Conservation (phyloP, 1,140 invertebrate genomes). For the Brevipalpus yothersi region DNA sequence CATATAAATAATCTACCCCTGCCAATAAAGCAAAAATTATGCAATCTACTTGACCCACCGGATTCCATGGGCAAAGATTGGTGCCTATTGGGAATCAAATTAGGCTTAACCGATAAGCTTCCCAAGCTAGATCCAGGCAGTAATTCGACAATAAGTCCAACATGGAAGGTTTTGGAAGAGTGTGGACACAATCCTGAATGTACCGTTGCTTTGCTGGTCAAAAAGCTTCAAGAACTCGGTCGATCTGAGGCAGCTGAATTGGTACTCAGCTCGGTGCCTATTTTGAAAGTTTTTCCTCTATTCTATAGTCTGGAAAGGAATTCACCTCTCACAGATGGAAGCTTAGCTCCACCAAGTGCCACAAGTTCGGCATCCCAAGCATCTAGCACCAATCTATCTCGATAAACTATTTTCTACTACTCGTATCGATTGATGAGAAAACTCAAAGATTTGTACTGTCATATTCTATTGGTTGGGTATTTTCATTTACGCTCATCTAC, state of each 20-base stretch:
- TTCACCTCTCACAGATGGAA: constrained; percentile 2
- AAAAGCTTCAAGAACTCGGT: constrained; percentile 25
- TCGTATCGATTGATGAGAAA: too few relatives aligned
- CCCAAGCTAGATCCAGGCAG: constrained; percentile 24
- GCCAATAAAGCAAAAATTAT: constrained; percentile 23
- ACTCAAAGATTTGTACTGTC: too few relatives aligned
- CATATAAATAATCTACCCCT: constrained; percentile 26
- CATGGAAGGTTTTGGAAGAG: constrained; percentile 24
- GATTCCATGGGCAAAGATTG: constrained; percentile 54
- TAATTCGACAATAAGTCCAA: constrained; percentile 21
- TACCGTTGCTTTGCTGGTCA: constrained; percentile 23
- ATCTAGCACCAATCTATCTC: constrained; percentile 12
- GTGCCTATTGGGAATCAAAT: constrained; percentile 47
- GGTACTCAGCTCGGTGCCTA: constrained; percentile 22
- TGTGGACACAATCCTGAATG: constrained; percentile 22
- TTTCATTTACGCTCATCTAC: too few relatives aligned
- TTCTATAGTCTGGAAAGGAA: constrained; percentile 13
- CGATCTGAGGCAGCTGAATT: constrained; percentile 26
- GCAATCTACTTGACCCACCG: constrained; percentile 41
- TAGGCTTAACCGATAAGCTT: constrained; percentile 33
- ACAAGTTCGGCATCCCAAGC: constrained; percentile 4
- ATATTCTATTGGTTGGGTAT: too few relatives aligned
- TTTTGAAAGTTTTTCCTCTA: constrained; percentile 20
- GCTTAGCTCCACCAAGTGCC: constrained; percentile 4
- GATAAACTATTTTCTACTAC: constrained; percentile 1